Conservation (phyloP, 2,888 invertebrate species). For the Drosophila ustulata region DNA sequence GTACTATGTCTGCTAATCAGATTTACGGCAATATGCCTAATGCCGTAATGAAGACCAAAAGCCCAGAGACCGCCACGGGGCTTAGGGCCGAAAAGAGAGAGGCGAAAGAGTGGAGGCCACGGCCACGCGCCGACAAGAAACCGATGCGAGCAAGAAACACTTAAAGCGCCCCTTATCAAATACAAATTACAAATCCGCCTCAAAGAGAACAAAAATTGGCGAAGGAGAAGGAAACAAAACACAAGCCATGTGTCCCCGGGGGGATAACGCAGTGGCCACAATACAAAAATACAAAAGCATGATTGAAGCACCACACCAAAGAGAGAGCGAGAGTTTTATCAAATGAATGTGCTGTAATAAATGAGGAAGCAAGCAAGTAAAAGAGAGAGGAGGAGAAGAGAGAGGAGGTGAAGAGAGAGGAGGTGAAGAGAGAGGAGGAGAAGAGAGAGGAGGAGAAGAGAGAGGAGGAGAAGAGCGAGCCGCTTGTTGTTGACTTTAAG, state of each 20-base stretch:
- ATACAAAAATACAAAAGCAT: conserved; percentile 66
- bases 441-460: conserved; percentile 15
- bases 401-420: too few relatives aligned
- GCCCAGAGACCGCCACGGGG: conserved; percentile 23
- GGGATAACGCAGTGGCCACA: conserved; percentile 37
- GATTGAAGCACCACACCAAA: conserved; percentile 62
- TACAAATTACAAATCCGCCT: conserved; percentile 75
- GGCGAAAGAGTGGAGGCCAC: conserved; percentile 4
- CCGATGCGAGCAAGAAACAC: conserved; percentile 39
- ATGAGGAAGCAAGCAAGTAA: conserved; percentile 46
- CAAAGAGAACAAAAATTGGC: conserved; percentile 10
- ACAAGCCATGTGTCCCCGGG: conserved; percentile 16
- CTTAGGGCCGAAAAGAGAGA: conserved; percentile 6
- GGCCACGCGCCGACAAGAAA: conserved; percentile 33
- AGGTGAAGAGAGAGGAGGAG: too few relatives aligned
- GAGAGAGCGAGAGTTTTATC: conserved; percentile 67
- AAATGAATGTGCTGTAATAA: conserved; percentile 74
- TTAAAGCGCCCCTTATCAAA: conserved; percentile 69
- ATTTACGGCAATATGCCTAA: conserved; percentile 62
- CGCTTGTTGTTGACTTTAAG: conserved; percentile 70
- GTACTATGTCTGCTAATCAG: conserved; percentile 54
- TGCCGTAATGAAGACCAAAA: conserved; percentile 66
- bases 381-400: conserved; percentile 1
- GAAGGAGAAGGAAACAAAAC: conserved; percentile 6
- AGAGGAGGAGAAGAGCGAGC: conserved; percentile 17